Base-by-base conservation (phyloP, 2,797 vertebrate genomes). In the Catharus ustulatus region DNA sequence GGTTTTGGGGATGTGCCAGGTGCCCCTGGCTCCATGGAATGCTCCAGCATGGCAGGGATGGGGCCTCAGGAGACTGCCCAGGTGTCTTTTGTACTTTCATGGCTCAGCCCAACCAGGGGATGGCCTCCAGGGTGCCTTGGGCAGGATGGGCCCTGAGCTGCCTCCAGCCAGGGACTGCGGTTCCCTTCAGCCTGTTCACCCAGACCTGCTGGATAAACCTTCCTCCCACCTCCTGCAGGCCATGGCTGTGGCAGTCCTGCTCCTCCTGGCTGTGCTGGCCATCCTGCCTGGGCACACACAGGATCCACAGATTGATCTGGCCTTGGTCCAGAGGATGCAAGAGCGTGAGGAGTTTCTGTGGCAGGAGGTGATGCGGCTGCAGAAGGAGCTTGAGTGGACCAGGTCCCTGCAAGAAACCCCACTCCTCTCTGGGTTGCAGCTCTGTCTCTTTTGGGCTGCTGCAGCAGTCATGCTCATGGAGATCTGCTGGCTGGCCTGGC, bases 251-350 rank as follows among this genome's bases (percentile, higher is more conserved):
- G 4, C n/a, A 59, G 7, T 18, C 13, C 14, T 1, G 0, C 8
- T 66, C 30, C 9, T 55, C 14, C 52, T 87, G 76, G 52, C n/a
- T 40, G 20, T 45, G 59, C 61, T 80, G 84, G 23, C 59, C 29
- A 1, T 21, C 15, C 84, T 66, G 38, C 19, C 15, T 0, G 4
- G 17, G 16, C 23, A 10, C 5, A 30, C 59, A 20, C 11, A 16
- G 0, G 3, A 45, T 6, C 19, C 20, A 2, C 20, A 73, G 16
- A 1, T 2, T 0, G 2, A n/a, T 3, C 1, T 14, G 30, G 30
- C 8, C 30, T 14, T 18, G 9, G 11, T 9, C 30, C 52, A 54
- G 52, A 18, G 29, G 7, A 32, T 54, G 52, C 12, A 29, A 51
- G 51, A 30, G 18, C 51, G 29, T 5, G 19, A 54, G 30, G 7